These are phyloP conservation scores for Mormyrops attenuatus DNA, from an alignment of 2,797 vertebrate species.

Conservation along the genomic window DNA sequence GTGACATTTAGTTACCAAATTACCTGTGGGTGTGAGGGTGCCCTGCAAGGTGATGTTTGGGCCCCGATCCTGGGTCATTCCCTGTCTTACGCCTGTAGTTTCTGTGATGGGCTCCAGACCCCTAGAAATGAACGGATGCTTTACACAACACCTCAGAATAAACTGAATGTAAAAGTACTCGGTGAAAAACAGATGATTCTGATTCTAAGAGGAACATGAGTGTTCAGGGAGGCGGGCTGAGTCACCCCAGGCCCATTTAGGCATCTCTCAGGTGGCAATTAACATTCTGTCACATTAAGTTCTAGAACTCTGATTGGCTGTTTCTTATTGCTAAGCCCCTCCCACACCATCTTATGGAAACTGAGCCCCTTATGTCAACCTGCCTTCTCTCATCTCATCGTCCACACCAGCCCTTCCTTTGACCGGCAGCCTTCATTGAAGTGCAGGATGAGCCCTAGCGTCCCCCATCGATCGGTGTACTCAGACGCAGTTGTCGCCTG, in stretches of 20 bases:
- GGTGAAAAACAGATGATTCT: background rate
- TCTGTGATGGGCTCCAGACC: background rate
- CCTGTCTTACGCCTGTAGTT: background rate
- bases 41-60: too few relatives aligned
- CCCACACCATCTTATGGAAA: background rate
- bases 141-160: background rate
- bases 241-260: background rate
- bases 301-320: background rate
- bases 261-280: background rate
- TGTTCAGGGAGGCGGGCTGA: background rate
- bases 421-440: background rate
- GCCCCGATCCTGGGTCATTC: background rate
- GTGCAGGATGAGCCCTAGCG: background rate
- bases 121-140: background rate
- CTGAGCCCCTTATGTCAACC: background rate
- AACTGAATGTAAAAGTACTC: background rate
- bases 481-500: background rate
- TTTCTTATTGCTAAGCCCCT: background rate
- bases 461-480: background rate
- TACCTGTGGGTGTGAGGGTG: too few relatives aligned
- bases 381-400: background rate
- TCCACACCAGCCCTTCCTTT: background rate
- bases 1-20: too few relatives aligned
- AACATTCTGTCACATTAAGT: background rate
- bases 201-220: background rate